Conservation (phyloP, 1,140 invertebrate genomes). For the Lerema accius region DNA sequence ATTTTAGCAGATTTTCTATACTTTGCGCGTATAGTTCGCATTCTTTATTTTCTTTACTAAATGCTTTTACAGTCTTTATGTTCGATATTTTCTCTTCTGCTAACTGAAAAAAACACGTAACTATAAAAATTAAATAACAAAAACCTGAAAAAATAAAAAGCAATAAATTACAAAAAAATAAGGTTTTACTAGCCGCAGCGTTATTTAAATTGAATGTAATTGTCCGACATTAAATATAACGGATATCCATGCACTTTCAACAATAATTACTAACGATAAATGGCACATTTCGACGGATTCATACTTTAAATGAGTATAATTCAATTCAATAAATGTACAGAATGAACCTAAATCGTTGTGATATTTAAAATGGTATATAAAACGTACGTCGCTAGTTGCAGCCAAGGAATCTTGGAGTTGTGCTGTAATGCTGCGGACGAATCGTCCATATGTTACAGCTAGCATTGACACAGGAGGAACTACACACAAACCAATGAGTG, state of each 20-base stretch:
- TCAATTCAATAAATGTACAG: too few species aligned
- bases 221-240: too few species aligned
- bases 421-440: constrained; percentile 93
- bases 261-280: too few species aligned
- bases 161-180: too few species aligned
- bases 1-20: constrained; percentile 88
- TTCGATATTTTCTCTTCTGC: constrained; percentile 97
- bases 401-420: constrained; percentile 93
- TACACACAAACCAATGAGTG: constrained; percentile 91
- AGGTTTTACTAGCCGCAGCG: too few species aligned
- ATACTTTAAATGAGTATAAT: too few species aligned
- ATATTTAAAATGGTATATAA: constrained; percentile 11
- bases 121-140: neutral
- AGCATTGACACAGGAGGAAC: constrained; percentile 94
- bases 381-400: constrained; percentile 87
- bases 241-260: constrained; percentile 1
- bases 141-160: too few species aligned
- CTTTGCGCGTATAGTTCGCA: constrained; percentile 86
- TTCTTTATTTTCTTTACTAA: constrained; percentile 94
- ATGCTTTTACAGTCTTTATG: constrained; percentile 96
- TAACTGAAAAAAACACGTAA: constrained; percentile 87
- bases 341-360: neutral
- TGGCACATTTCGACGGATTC: neutral
- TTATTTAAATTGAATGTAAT: too few species aligned
- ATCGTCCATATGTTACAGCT: constrained; percentile 95